Evolutionary conservation across 2,113 vertebrate species (phyloP).

Genomic region (Acrocephalus arundinaceus): DNA sequence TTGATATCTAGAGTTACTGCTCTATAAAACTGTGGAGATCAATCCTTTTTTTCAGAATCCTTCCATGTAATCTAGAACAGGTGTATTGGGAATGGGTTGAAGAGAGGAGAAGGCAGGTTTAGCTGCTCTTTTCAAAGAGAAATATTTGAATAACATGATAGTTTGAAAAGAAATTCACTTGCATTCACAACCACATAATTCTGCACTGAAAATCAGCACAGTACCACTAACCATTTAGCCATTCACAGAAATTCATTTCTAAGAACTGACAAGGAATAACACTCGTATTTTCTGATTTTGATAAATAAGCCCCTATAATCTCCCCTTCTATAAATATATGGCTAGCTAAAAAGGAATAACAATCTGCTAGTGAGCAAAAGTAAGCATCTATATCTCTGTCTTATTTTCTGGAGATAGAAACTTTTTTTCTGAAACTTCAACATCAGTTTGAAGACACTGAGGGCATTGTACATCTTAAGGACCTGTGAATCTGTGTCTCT

Average conservation of each 20-base stretch:
- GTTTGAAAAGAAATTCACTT: neutral
- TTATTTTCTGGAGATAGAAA: neutral
- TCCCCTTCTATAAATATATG: neutral
- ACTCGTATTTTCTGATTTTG: neutral
- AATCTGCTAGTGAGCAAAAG: neutral
- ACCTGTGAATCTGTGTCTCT: neutral
- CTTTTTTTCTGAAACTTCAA: slow-evolving; percentile 16
- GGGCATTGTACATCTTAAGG: neutral
- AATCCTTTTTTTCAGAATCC: neutral
- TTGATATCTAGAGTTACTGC: neutral
- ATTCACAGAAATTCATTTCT: neutral
- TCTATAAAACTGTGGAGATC: neutral
- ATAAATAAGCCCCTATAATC: neutral
- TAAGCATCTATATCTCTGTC: neutral
- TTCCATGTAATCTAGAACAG: neutral
- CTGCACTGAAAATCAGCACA: slow-evolving; percentile 6
- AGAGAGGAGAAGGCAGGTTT: neutral
- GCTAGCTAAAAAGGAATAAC: neutral
- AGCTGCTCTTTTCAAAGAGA: neutral
- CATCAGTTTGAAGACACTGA: neutral
- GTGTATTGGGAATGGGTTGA: neutral
- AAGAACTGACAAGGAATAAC: neutral
- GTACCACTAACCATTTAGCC: neutral
- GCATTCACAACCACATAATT: neutral
- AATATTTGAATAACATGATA: neutral